Evolutionary conservation across 2,113 vertebrate genomes (phyloP).

Genomic region (Emberiza fucata): DNA sequence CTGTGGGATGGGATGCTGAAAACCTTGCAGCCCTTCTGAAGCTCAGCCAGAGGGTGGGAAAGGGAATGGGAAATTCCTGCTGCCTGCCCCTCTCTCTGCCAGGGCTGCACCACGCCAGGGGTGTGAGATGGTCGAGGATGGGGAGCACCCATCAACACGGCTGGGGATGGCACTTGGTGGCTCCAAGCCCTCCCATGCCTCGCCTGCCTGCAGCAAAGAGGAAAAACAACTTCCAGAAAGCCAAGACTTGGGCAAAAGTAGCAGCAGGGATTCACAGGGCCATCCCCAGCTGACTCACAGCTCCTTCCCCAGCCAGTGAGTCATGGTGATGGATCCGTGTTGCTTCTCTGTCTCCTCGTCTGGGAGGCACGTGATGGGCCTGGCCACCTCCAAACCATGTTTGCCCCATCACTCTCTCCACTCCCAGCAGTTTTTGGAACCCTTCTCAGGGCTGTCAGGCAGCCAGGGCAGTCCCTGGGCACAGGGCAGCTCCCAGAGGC

Average conservation of each 20-base stretch:
- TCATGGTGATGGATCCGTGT: neutral
- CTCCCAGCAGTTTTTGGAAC: neutral
- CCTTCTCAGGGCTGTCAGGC: neutral
- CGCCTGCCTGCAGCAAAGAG: neutral
- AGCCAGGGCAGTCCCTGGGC: neutral
- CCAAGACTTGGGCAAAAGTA: slow-evolving; percentile 9
- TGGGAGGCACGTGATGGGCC: neutral
- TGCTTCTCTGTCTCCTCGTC: neutral
- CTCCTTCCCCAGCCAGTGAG: neutral
- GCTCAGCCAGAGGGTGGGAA: neutral
- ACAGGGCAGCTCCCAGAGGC: neutral
- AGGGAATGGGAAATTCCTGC: neutral
- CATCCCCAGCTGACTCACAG: neutral
- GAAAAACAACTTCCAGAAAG: neutral
- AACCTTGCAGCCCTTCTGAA: neutral
- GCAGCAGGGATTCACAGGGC: neutral
- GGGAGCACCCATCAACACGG: neutral
- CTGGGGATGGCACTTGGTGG: neutral
- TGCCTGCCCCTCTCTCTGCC: neutral
- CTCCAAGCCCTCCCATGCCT: neutral
- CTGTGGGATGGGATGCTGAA: slow-evolving; percentile 38
- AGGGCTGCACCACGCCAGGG: neutral
- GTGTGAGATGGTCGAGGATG: fast-evolving
- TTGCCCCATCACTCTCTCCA: neutral
- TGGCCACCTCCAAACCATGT: fast-evolving